A percentile compares a stretch with the other conserved stretches of the same genome.
Conservation (phyloP, 2,113 vertebrate genomes). For the Acanthochromis polyacanthus region DNA sequence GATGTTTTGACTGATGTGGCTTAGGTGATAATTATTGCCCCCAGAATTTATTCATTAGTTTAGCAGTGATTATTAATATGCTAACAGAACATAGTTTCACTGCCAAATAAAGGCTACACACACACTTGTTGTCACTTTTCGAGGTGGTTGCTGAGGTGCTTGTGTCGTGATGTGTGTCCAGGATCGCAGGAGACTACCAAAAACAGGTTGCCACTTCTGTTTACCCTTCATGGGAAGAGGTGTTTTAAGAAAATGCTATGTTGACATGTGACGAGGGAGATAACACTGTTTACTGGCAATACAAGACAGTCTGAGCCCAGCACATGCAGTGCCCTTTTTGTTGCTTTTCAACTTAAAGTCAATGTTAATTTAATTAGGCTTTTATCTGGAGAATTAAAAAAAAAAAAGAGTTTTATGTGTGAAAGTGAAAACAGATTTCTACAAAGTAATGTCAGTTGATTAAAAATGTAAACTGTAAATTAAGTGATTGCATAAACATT, state of each 20-base stretch:
- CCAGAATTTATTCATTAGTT: conserved; percentile 37
- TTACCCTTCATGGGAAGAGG: background rate
- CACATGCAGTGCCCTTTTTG: too few relatives aligned
- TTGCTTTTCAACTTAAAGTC: too few relatives aligned
- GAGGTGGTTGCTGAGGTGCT: conserved; percentile 5
- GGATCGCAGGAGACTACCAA: background rate
- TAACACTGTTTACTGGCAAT: conserved; percentile 43
- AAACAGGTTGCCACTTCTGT: background rate
- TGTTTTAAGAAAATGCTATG: conserved; percentile 6
- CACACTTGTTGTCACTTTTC: conserved; percentile 1
- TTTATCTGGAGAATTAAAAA: too few relatives aligned
- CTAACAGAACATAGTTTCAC: conserved; percentile 4
- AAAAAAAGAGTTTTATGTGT: too few relatives aligned
- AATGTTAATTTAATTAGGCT: too few relatives aligned
- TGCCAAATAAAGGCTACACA: conserved; percentile 1
- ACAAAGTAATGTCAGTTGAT: too few relatives aligned
- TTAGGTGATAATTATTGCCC: conserved; percentile 42
- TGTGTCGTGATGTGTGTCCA: background rate
- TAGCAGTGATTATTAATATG: conserved; percentile 31
- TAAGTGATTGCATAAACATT: too few relatives aligned
- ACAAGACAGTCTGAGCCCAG: conserved; percentile 9
- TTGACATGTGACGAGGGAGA: conserved; percentile 15
- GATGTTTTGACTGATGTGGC: conserved; percentile 34
- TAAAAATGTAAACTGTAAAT: too few relatives aligned
- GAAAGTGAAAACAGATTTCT: too few relatives aligned